Conservation (phyloP, 2,113 vertebrate species). For the Acanthochromis polyacanthus region DNA sequence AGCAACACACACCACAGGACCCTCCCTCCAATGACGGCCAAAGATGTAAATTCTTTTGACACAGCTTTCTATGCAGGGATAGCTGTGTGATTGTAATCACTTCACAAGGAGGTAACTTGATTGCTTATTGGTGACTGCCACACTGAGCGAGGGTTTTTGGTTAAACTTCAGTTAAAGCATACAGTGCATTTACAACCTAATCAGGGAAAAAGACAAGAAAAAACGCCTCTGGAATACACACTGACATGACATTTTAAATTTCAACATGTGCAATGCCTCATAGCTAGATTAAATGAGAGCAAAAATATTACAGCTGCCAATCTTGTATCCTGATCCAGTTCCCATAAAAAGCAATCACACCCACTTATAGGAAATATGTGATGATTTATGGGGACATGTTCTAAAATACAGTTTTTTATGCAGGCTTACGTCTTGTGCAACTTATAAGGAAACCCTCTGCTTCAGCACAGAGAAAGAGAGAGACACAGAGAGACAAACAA, state of each 20-base stretch:
- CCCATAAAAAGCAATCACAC: slow-evolving; percentile 20
- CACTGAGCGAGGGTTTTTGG: neutral
- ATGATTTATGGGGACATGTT: slow-evolving; percentile 29
- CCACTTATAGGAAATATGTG: slow-evolving; percentile 24
- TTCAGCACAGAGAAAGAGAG: too few relatives aligned
- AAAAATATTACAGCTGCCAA: slow-evolving; percentile 30
- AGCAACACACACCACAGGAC: slow-evolving; percentile 62
- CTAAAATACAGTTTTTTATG: slow-evolving; percentile 11
- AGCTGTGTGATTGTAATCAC: slow-evolving; percentile 28
- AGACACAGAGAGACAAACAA: too few relatives aligned
- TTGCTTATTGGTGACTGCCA: slow-evolving; percentile 15
- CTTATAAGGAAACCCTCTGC: neutral
- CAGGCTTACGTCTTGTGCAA: neutral
- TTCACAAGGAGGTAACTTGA: slow-evolving; percentile 21
- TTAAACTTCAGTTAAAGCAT: neutral
- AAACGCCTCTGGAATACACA: slow-evolving; percentile 24
- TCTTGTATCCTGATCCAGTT: slow-evolving; percentile 32
- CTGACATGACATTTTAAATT: slow-evolving; percentile 25
- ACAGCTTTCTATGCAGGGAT: slow-evolving; percentile 20
- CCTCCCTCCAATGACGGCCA: slow-evolving; percentile 53
- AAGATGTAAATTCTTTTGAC: slow-evolving; percentile 56
- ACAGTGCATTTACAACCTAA: slow-evolving; percentile 18
- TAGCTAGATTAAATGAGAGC: slow-evolving; percentile 20
- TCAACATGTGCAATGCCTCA: slow-evolving; percentile 5
- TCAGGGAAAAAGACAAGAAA: neutral